phyloP scores from a whole-genome alignment of 2,888 invertebrate species.

The Lithosia quadra region DNA sequence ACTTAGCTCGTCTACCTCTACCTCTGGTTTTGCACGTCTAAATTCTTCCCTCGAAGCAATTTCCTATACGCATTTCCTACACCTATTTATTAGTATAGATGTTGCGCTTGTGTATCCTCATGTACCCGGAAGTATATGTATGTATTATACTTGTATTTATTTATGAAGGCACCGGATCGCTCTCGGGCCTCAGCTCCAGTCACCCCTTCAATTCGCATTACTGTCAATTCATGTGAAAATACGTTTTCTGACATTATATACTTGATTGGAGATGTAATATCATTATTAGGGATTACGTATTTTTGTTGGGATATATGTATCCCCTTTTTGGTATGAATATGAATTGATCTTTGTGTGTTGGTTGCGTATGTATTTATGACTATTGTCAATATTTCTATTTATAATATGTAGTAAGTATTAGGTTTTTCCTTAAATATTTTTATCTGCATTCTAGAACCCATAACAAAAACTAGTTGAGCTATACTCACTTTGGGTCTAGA shows the following conservation, averaged over 20 bases:
- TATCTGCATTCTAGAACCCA: too few species aligned
- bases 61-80: too few species aligned
- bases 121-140: background rate
- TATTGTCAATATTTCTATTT: too few species aligned
- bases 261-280: conserved; percentile 14
- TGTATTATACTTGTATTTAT: conserved; percentile 6
- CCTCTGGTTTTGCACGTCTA: too few species aligned
- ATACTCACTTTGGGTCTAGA: too few species aligned
- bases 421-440: too few species aligned
- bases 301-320: background rate
- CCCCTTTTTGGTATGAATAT: background rate
- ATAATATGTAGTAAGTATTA: too few species aligned
- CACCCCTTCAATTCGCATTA: conserved; percentile 17
- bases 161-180: conserved; percentile 3
- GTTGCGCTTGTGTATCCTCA: background rate
- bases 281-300: conserved; percentile 3
- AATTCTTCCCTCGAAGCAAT: background rate
- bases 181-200: conserved; percentile 10
- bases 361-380: too few species aligned
- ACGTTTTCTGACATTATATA: conserved; percentile 13
- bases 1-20: too few species aligned
- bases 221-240: conserved; percentile 19
- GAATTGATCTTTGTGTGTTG: too few species aligned
- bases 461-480: too few species aligned
- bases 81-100: background rate